A percentile compares a stretch with the other conserved stretches of the same genome.
These are phyloP conservation scores for Drosophila santomea DNA, from an alignment of 1,140 invertebrate species.

Conservation along the genomic window DNA sequence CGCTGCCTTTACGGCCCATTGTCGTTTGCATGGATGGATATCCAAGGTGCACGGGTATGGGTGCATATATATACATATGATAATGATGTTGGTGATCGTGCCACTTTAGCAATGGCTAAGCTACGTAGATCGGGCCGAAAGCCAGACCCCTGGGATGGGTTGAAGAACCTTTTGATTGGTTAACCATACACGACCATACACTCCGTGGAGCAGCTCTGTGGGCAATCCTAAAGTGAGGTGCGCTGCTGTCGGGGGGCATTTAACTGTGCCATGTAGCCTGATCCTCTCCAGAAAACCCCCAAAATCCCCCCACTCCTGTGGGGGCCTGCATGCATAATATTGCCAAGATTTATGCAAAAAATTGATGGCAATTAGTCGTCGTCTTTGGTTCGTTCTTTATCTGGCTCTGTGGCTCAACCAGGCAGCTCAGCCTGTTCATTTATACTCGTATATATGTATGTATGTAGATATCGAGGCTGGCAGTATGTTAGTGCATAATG, in stretches of 20 bases:
- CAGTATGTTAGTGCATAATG: constrained; percentile 67
- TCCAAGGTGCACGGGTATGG: constrained; percentile 7
- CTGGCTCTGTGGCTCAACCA: constrained; percentile 14
- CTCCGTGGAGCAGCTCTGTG: constrained; percentile 49
- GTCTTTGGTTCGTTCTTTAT: constrained; percentile 35
- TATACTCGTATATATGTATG: constrained; percentile 1
- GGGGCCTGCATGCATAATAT: constrained; percentile 73
- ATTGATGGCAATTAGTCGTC: constrained; percentile 82
- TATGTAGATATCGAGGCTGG: constrained; percentile 14
- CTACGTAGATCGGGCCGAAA: constrained; percentile 52
- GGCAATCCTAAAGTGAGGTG: constrained; percentile 81
- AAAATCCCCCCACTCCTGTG: constrained; percentile 1
- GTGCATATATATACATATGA: constrained; percentile 55
- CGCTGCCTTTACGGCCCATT: constrained; percentile 52
- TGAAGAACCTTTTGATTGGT: constrained; percentile 83
- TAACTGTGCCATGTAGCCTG: constrained; percentile 72
- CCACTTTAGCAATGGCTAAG: constrained; percentile 80
- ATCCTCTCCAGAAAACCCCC: constrained; percentile 11
- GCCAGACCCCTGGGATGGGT: constrained; percentile 50
- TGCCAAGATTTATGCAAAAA: constrained; percentile 81
- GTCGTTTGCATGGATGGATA: constrained; percentile 36
- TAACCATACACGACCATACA: constrained; percentile 54
- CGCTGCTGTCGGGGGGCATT: constrained; percentile 45
- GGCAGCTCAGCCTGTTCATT: constrained; percentile 25
- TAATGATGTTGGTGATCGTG: constrained; percentile 82